Evolutionary conservation across 2,888 invertebrate genomes (phyloP), one percentile per base, ranked within the genome.

Genomic region (Cantharis flavilabris): DNA sequence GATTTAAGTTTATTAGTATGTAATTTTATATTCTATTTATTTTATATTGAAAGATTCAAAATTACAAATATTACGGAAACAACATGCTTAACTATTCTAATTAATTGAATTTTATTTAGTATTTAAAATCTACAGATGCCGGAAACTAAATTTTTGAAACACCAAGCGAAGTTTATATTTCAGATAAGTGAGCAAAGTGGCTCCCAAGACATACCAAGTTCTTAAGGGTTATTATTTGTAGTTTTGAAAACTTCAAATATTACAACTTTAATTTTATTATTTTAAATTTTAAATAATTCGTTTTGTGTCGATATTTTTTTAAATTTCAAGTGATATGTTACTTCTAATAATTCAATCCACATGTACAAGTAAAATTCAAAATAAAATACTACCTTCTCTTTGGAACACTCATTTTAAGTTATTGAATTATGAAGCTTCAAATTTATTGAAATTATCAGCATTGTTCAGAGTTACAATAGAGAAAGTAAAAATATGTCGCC

Each of bases 281-380:
- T 49, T 49, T 7, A 5, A 49, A 49, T 49, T n/a, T 49, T n/a
- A 49, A 49, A 49, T 49, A 49, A n/a, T 49, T 49, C 49, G 49
- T 49, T n/a, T 13, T 49, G 49, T 49, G 49, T 49, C n/a, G 49
- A 49, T 49, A 49, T 49, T n/a, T n/a, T 49, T 64, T 16, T 28
- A 69, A 16, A 69, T 72, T 28, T 10, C 26, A 74, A 76, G 63
- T 77, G 76, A 77, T 77, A 77, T 77, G 73, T 74, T 77, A 71
- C 69, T 71, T 77, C 71, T 74, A 77, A 70, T 28, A 67, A 72
- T 72, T 20, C 26, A 76, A 70, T 33, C 49, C 49, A 70, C 30
- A 70, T 49, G 33, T 23, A 65, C 65, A 67, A 9, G 10, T n/a
- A 20, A 67, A 67, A 23, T 67, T 13, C 20, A 65, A 18, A 65